These are phyloP conservation scores for Orycteropus afer DNA, from an alignment of 2,113 vertebrate genomes.

Conservation along the genomic window DNA sequence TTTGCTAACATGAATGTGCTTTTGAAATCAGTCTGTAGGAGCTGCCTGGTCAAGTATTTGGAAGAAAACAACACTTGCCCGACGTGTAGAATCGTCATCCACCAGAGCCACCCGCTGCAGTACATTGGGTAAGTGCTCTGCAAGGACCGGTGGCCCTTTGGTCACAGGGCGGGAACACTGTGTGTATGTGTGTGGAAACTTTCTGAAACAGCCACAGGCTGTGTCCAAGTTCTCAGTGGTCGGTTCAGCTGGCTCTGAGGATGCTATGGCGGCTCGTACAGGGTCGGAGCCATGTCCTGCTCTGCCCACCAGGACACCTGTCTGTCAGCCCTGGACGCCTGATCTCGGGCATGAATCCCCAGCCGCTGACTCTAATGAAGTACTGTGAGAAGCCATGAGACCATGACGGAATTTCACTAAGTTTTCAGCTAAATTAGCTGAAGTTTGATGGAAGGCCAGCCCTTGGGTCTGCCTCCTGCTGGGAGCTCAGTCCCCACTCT, in stretches of 20 bases:
- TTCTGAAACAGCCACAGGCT: too few relatives aligned
- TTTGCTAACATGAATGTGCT: slow-evolving; percentile 30
- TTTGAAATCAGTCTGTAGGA: slow-evolving; percentile 93
- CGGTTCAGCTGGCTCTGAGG: too few relatives aligned
- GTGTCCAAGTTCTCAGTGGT: too few relatives aligned
- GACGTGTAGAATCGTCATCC: slow-evolving; percentile 98
- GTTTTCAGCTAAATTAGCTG: background rate
- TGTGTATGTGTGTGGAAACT: too few relatives aligned
- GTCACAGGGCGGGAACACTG: too few relatives aligned
- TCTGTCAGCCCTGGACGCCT: background rate
- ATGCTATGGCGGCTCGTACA: too few relatives aligned
- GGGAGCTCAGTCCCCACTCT: too few relatives aligned
- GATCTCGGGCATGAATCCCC: accelerated
- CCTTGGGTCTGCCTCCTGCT: background rate
- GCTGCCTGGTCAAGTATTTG: slow-evolving; percentile 98
- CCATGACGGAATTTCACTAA: background rate
- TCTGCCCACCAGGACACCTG: too few relatives aligned
- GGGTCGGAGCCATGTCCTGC: too few relatives aligned
- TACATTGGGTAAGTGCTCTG: slow-evolving; percentile 94
- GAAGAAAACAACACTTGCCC: slow-evolving; percentile 99
- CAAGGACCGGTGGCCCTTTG: too few relatives aligned
- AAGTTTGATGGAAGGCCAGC: background rate
- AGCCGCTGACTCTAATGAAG: background rate
- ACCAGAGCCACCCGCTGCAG: slow-evolving; percentile 99
- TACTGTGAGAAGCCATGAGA: background rate